Evolutionary conservation across 2,113 vertebrate species (phyloP), one percentile per base, ranked within the genome.

Genomic region (Cephalopholis sonnerati): DNA sequence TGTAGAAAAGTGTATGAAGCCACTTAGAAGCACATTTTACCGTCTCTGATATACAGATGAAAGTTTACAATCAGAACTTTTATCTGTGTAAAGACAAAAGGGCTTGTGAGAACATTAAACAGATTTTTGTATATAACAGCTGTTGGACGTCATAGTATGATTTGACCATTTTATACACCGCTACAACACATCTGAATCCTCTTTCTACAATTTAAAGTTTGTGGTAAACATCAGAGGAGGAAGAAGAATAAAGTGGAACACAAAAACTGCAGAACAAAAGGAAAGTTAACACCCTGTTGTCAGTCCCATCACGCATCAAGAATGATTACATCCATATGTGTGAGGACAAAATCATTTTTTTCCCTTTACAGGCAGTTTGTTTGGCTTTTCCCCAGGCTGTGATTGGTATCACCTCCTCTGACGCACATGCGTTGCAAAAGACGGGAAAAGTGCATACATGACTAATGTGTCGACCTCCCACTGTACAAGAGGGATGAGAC

Each of bases 241-340:
- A 65, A 2, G 32, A 39, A 39, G 1, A 41, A 54, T 24, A n/a
- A 54, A 50, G 48, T 44, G 41, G 41, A 44, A 2, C 41, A 44
- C 17, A 36, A 70, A 67, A 46, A 17, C 11, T 36, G 29, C 55
- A 27, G 62, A 59, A 74, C 57, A 81, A 83, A 76, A 55, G 71
- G 36, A 69, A 61, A 78, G 82, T 53, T 32, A 68, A 90, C 75
- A 78, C 83, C 86, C 86, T 41, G 77, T 46, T 57, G 66, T 71
- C 55, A 2, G 16, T 29, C 63, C 67, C 76, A 46, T 72, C 48
- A 50, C 18, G 55, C 36, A 25, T 46, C 46, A 12, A 2, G 54
- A 20, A 71, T 85, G 83, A 92, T 90, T 65, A 63, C 1, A n/a
- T 78, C 86, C 83, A 86, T 77, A 61, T 92, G 79, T 79, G 77